Evolutionary conservation across 2,797 vertebrate genomes (phyloP), one percentile per base, ranked within the genome.

Genomic region (Dicrostonyx torquatus): DNA sequence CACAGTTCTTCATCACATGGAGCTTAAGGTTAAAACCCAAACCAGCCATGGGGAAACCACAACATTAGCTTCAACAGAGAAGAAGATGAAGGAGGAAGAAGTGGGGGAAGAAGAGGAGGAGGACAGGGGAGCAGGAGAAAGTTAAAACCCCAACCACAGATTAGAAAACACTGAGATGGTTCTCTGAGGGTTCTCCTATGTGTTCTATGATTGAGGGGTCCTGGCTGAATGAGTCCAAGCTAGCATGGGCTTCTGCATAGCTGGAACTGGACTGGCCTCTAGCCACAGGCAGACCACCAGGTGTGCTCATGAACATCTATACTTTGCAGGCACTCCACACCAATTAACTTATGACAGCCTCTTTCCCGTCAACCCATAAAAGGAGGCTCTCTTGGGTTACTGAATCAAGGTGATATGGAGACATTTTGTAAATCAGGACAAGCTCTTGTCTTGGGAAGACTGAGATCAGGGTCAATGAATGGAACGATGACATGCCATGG

Each of bases 11-110:
- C 58, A 75, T 89, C 43, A 37, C 3, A 37, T 14, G 53, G 3
- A 66, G 34, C 75, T 80, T 60, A 80, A 83, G 9, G 12, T 70
- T 92, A 90, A 82, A 90, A 89, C 0, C 37, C 29, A 64, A 96
- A 78, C 22, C 5, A 86, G 6, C 8, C 34, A 13, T 78, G 10
- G 24, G 53, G 75, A 92, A 83, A 64, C 64, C 83, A 75, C 9
- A 8, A 62, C 24, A 78, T 1, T 89, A 76, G 93, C 34, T 90
- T 86, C 64, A 83, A 68, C 31, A 26, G 37, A 66, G 31, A 43
- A n/a, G 34, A 82, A 79, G 73, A 73, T 87, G 84, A n/a, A 37
- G 50, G 31, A 55, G 48, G 45, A 34, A 8, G 45, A 24, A 3
- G 5, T 6, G 34, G 76, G 6, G 31, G 17, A 58, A 1, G 3